Conservation (phyloP, 2,797 vertebrate genomes). For the Geotrypetes seraphini region DNA sequence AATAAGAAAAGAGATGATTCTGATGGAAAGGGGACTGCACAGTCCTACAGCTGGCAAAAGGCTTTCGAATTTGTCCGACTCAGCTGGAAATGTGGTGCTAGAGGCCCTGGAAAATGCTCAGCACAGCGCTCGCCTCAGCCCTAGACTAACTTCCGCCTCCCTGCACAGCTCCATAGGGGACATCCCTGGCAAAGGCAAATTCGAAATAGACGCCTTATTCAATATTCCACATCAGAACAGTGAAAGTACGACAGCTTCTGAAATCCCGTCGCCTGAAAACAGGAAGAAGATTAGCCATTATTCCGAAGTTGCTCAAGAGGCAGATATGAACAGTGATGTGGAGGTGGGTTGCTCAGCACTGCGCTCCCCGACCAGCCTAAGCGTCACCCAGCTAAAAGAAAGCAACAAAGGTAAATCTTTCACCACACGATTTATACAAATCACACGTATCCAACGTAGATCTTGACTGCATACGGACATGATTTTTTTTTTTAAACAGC, state of each 20-base stretch:
- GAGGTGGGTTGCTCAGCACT: slow-evolving; percentile 92
- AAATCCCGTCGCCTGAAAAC: slow-evolving; percentile 78
- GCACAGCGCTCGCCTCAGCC: slow-evolving; percentile 90
- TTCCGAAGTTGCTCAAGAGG: slow-evolving; percentile 86
- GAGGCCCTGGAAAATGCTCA: slow-evolving; percentile 98
- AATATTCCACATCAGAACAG: slow-evolving; percentile 73
- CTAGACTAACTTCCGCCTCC: slow-evolving; percentile 86
- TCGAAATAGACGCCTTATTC: slow-evolving; percentile 96
- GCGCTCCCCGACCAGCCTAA: slow-evolving; percentile 73
- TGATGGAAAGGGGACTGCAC: slow-evolving; percentile 97
- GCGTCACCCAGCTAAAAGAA: slow-evolving; percentile 85
- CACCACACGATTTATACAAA: too few species aligned
- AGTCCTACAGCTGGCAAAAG: slow-evolving; percentile 90
- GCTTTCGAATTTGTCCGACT: slow-evolving; percentile 77
- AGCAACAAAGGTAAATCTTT: slow-evolving; percentile 84
- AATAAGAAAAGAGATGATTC: slow-evolving; percentile 98
- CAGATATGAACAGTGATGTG: slow-evolving; percentile 96
- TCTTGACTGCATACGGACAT: too few species aligned
- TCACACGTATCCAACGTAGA: too few species aligned
- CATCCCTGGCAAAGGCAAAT: slow-evolving; percentile 89
- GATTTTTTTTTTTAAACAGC: too few species aligned
- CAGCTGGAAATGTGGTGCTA: slow-evolving; percentile 86
- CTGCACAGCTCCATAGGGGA: slow-evolving; percentile 85
- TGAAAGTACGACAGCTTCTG: slow-evolving; percentile 73
- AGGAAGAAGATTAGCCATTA: slow-evolving; percentile 90